phyloP scores from a whole-genome alignment of 1,140 invertebrate species.

The Melanaphis sacchari region DNA sequence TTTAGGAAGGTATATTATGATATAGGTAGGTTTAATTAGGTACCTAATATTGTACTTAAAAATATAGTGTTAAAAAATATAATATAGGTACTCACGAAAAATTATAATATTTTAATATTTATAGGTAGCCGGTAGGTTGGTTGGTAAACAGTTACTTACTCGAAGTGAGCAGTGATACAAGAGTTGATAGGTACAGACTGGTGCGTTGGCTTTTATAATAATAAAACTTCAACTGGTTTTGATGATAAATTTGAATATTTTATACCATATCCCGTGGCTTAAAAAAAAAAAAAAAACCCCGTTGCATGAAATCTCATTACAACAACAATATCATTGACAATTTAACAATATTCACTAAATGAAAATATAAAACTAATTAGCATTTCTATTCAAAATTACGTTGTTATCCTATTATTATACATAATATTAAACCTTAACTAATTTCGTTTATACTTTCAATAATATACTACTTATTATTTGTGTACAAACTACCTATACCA shows the following conservation, averaged over 20 bases:
- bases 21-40: neutral
- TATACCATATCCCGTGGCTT: neutral
- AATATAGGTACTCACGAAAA: neutral
- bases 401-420: neutral
- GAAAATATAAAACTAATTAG: slow-evolving; percentile 10
- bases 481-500: neutral
- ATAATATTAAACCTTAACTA: neutral
- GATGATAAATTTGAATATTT: slow-evolving; percentile 15
- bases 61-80: neutral
- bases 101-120: neutral
- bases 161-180: neutral
- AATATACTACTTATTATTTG: neutral
- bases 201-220: neutral
- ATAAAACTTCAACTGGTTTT: slow-evolving; percentile 26
- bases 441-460: neutral
- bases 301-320: neutral
- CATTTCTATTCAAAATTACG: neutral
- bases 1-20: no score
- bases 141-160: neutral
- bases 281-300: no score
- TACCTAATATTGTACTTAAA: neutral
- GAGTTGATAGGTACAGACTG: neutral
- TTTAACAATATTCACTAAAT: slow-evolving; percentile 5
- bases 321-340: neutral
- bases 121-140: no score